phyloP scores from a whole-genome alignment of 2,797 vertebrate genomes.

The Taenioides sp. region DNA sequence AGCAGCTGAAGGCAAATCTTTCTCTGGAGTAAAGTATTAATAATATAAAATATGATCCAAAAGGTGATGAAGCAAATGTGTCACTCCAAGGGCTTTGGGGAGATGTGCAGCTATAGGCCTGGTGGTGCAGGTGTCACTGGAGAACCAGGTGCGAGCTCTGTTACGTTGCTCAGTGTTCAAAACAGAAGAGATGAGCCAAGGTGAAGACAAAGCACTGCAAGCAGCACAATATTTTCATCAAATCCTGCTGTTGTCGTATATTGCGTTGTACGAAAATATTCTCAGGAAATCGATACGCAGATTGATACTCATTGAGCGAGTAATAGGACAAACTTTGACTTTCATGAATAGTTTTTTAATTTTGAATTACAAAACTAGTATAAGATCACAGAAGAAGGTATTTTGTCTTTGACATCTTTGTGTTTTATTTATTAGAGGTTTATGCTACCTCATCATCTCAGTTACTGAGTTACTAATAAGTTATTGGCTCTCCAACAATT shows the following conservation, averaged over 20 bases:
- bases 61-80: slow-evolving; percentile 46
- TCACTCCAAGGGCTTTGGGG: slow-evolving; percentile 41
- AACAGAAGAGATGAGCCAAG: neutral
- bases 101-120: slow-evolving; percentile 31
- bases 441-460: too few species aligned
- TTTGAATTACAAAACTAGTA: too few species aligned
- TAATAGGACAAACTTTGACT: neutral
- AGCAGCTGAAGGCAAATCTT: slow-evolving; percentile 52
- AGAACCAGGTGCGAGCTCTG: slow-evolving; percentile 7
- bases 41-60: slow-evolving; percentile 58
- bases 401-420: too few species aligned
- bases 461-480: too few species aligned
- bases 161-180: neutral
- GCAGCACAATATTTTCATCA: neutral
- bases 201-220: neutral
- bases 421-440: too few species aligned
- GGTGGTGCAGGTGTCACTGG: slow-evolving; percentile 28
- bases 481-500: too few species aligned
- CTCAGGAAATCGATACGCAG: too few species aligned
- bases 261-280: too few species aligned
- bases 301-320: neutral
- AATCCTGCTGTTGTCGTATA: neutral
- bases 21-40: slow-evolving; percentile 59
- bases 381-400: too few species aligned
- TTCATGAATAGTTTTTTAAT: neutral